Conservation (phyloP, 1,140 invertebrate species). For the Micrasema longulum region DNA sequence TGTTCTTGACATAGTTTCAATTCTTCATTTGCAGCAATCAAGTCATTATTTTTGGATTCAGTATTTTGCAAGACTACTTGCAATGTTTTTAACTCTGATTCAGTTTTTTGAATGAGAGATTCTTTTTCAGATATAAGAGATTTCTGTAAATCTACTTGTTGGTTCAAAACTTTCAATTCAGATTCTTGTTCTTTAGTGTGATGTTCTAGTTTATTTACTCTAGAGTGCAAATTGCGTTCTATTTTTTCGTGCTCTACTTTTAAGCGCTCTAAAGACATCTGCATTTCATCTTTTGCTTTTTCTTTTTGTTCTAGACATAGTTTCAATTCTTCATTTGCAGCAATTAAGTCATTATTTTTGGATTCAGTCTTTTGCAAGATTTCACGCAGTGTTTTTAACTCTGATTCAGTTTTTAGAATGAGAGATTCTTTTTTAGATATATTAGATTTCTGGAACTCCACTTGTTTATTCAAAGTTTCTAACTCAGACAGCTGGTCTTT, state of each 20-base stretch:
- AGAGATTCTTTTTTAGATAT: constrained; percentile 2
- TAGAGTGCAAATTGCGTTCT: not conserved
- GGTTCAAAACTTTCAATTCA: not conserved
- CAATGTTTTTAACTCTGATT: not conserved
- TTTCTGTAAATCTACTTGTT: not conserved
- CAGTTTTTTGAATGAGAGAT: not conserved
- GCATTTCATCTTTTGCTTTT: not conserved
- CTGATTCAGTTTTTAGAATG: not conserved
- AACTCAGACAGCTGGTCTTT: not conserved
- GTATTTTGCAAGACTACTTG: not conserved
- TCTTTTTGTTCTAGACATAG: not conserved
- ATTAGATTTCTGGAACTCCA: not conserved
- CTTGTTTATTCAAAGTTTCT: not conserved
- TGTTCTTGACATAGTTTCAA: not conserved
- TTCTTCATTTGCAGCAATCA: not conserved
- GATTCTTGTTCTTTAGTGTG: not conserved
- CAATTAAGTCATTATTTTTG: not conserved
- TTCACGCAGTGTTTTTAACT: not conserved
- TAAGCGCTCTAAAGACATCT: not conserved
- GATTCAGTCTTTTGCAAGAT: not conserved
- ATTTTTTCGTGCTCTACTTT: not conserved
- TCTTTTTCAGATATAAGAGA: not conserved
- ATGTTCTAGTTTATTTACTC: too few relatives aligned
- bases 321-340: not conserved
- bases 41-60: not conserved